Base-by-base conservation (phyloP, 2,888 invertebrate species). In the Aquatica leii region DNA sequence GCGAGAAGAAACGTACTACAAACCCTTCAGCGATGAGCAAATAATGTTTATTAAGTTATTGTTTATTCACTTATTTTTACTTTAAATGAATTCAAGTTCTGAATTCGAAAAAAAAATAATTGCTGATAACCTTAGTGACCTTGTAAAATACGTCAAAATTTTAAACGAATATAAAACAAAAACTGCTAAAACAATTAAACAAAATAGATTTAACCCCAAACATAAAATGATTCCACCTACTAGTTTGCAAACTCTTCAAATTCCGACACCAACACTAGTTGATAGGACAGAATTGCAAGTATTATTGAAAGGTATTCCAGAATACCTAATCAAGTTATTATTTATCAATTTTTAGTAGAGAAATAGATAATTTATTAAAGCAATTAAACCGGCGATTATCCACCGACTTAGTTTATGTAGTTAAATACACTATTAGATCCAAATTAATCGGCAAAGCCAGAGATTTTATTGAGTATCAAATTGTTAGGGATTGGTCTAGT, bases 311-410 rank as follows among this genome's bases (percentile, higher is more conserved):
- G 50, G 49, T 11, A 51, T 56, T 1, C 50, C 61, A 1, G 56
- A 61, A 50, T 61, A 21, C 46, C 37, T n/a, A 34, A 15, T 40
- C 55, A n/a, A 41, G 56, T n/a, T 15, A 40, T 20, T 55, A 48
- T 20, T 49, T 55, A 40, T 61, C 55, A n/a, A 49, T 61, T 49
- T 61, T 61, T 40, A 61, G 55, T 11, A 40, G 31, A 17, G 56
- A 57, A 56, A 43, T 61, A 11, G 54, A 56, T 8, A n/a, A 37
- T 11, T 37, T 37, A 12, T 12, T 37, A 37, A 12, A n/a, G 2
- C n/a, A 37, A 5, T 37, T 37, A 37, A 37, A 37, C 2, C 4
- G 37, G 2, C 11, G 37, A 11, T 37, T 37, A 48, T 15, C 15
- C 2, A 9, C 4, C 4, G 15, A 43, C 9, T 57, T 57, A 24